Evolutionary conservation across 2,113 vertebrate genomes (phyloP).

Genomic region (Lepisosteus osseus): DNA sequence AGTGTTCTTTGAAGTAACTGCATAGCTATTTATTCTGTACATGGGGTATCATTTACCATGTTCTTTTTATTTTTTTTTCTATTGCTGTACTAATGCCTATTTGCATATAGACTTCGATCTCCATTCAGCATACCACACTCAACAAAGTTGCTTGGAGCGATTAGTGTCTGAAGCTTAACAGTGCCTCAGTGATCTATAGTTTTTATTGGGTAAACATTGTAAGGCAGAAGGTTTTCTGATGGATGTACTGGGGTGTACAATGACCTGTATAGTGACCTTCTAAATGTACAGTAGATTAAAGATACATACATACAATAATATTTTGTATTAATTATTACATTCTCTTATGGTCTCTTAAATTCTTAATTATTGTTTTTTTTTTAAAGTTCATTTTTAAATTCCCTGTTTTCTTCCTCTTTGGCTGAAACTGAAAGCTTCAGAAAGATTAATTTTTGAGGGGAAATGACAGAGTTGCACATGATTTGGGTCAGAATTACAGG

Average conservation of each 20-base stretch:
- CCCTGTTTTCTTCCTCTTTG: background rate
- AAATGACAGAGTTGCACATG: too few relatives aligned
- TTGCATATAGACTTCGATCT: constrained; percentile 14
- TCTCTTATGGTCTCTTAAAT: constrained; percentile 6
- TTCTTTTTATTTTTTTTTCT: too few relatives aligned
- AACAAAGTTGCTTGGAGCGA: constrained; percentile 1
- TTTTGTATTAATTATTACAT: constrained; percentile 13
- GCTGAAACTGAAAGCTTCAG: background rate
- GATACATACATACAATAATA: background rate
- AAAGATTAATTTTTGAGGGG: too few relatives aligned
- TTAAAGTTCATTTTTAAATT: background rate
- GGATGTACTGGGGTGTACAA: constrained; percentile 13
- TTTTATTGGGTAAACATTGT: constrained; percentile 7
- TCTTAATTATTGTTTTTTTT: background rate
- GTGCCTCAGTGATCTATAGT: constrained; percentile 2
- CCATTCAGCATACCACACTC: constrained; percentile 3
- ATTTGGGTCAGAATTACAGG: too few relatives aligned
- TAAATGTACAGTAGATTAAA: constrained; percentile 15
- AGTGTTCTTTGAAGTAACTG: too few relatives aligned
- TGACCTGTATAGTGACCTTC: constrained; percentile 9
- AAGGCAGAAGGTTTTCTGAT: background rate
- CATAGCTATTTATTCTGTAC: too few relatives aligned
- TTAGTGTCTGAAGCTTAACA: constrained; percentile 7
- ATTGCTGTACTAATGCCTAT: too few relatives aligned
- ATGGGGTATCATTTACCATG: too few relatives aligned